Conservation (phyloP, 2,113 vertebrate genomes). For the Labrus mixtus region DNA sequence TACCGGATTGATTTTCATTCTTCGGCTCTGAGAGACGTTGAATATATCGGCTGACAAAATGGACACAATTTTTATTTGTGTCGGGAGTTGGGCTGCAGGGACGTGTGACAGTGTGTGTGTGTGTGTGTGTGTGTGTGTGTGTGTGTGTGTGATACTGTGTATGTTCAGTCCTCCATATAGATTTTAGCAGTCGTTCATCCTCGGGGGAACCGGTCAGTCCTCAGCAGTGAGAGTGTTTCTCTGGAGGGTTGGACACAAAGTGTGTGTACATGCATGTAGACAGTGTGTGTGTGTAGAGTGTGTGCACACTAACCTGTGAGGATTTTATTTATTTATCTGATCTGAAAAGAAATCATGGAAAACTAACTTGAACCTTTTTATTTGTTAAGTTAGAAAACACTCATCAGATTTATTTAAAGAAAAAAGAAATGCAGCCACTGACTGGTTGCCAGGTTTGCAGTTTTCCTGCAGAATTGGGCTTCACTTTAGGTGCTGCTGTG, state of each 20-base stretch:
- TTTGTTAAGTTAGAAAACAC: no score
- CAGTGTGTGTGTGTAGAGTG: neutral
- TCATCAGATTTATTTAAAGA: no score
- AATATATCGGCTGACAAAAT: conserved; percentile 38
- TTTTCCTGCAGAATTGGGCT: no score
- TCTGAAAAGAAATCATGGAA: no score
- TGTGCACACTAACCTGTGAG: neutral
- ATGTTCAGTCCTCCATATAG: conserved; percentile 44
- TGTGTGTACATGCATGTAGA: conserved; percentile 44
- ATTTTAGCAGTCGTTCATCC: conserved; percentile 59
- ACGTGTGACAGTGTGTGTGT: conserved; percentile 54
- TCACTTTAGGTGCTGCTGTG: no score
- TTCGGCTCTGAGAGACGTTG: conserved; percentile 6
- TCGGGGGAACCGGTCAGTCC: conserved; percentile 16
- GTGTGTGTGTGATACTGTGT: conserved; percentile 34
- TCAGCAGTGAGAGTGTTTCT: conserved; percentile 46
- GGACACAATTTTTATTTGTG: conserved; percentile 59
- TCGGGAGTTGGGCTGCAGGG: conserved; percentile 34
- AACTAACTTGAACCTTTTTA: no score
- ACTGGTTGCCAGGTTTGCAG: no score
- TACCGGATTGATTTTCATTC: conserved; percentile 55
- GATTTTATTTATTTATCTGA: neutral
- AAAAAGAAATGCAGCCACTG: no score
- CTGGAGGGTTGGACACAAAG: conserved; percentile 37
- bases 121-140: conserved; percentile 31